Evolutionary conservation across 2,888 invertebrate genomes (phyloP).

Genomic region (Papilio demoleus): DNA sequence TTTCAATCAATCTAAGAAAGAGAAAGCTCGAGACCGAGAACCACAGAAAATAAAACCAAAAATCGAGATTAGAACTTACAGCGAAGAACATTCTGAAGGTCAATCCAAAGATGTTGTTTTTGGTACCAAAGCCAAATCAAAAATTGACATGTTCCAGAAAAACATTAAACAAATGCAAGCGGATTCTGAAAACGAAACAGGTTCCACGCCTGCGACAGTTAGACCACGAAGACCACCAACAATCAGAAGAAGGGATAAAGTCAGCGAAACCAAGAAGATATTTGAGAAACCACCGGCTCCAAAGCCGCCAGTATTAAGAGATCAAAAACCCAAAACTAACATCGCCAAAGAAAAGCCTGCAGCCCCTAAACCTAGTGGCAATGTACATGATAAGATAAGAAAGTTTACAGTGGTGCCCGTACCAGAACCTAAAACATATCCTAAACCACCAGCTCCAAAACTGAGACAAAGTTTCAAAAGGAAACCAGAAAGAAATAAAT

Average conservation of each 20-base stretch:
- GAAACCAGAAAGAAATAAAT: conserved; percentile 64
- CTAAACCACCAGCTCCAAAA: conserved; percentile 62
- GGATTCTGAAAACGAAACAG: conserved; percentile 62
- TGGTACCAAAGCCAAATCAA: conserved; percentile 74
- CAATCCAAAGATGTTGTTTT: conserved; percentile 73
- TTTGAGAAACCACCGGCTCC: conserved; percentile 58
- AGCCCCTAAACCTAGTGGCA: conserved; percentile 63
- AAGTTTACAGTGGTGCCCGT: conserved; percentile 67
- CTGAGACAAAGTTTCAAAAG: conserved; percentile 67
- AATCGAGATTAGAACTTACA: conserved; percentile 75
- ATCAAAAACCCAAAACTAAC: conserved; percentile 51
- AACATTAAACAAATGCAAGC: conserved; percentile 72
- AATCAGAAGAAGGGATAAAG: conserved; percentile 49
- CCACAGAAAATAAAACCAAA: conserved; percentile 62
- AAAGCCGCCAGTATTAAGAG: conserved; percentile 57
- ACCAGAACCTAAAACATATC: conserved; percentile 60
- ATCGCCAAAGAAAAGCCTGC: conserved; percentile 52
- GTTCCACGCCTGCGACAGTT: conserved; percentile 62
- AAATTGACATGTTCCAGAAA: conserved; percentile 80
- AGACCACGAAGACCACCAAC: conserved; percentile 37
- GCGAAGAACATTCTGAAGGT: conserved; percentile 66
- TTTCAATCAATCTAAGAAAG: conserved; percentile 69
- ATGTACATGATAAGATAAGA: conserved; percentile 76
- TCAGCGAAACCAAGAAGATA: conserved; percentile 68
- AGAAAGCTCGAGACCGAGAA: conserved; percentile 58